Evolutionary conservation across 2,797 vertebrate species (phyloP), one percentile per base, ranked within the genome.

Genomic region (Gallirallus australis): DNA sequence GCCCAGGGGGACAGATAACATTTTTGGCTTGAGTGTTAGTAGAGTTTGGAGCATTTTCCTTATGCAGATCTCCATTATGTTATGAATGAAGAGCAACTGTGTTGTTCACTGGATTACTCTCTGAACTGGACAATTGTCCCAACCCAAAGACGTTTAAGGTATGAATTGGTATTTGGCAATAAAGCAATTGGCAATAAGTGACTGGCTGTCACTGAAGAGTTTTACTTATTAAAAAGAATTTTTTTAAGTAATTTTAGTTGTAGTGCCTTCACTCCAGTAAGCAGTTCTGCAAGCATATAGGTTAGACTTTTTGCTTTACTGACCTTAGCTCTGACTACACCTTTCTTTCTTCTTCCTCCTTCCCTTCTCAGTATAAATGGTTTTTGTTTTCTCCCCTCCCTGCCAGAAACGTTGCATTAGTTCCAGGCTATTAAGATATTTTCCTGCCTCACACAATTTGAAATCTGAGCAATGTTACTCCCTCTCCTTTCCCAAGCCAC

Each of bases 1-100:
- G 37, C 17, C 47, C 42, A 9, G 12, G 9, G 15, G 2, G 69
- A 59, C 9, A 86, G 86, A 57, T n/a, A 64, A 69, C 31, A 21
- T 87, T 84, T 68, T 80, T 94, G 59, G 8, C 75, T 79, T 86
- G 40, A 73, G 40, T 77, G 33, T 66, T 71, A 64, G 13, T 71
- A 17, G 7, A 33, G 23, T 95, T 64, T 68, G 65, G 77, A 93
- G 30, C 57, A 24, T 33, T 82, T 8, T 31, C 63, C 28, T 82
- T 60, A 84, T 93, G 85, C 53, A 94, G 70, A 96, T 95, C 93
- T 87, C 93, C 69, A 78, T 92, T 33, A 5, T 31, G 52, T 97
- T 96, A 92, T 94, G 97, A 97, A 97, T 88, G 57, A 94, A 89
- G 56, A 45, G 27, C 19, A 45, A 21, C 79, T 84, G 8, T 70